These are phyloP conservation scores for Panagrolaimus sp. DNA, from an alignment of 1,140 invertebrate species.

Conservation along the genomic window DNA sequence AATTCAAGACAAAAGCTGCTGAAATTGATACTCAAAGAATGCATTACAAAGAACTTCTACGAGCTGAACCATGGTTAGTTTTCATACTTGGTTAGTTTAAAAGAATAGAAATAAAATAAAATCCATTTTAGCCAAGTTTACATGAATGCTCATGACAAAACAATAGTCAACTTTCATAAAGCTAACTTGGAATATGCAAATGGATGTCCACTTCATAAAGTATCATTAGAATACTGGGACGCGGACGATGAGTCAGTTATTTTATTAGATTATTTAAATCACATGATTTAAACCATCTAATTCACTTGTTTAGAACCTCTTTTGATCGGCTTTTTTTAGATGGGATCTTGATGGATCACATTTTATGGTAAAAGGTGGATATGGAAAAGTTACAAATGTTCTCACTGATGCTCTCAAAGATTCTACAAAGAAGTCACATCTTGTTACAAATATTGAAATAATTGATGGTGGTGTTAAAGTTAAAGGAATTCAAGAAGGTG, in stretches of 20 bases:
- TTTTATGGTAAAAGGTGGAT: background rate
- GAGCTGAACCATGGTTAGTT: background rate
- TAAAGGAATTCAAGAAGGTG: slow-evolving; percentile 60
- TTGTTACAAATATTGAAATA: background rate
- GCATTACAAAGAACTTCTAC: slow-evolving; percentile 16
- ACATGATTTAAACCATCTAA: too few species aligned
- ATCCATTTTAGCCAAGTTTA: slow-evolving; percentile 76
- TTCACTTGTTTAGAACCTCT: too few species aligned
- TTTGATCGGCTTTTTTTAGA: background rate
- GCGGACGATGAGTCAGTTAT: background rate
- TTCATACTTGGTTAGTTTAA: background rate
- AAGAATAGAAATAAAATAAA: too few species aligned
- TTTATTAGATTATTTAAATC: too few species aligned
- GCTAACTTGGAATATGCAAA: slow-evolving; percentile 70
- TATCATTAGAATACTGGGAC: slow-evolving; percentile 19
- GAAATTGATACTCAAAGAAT: slow-evolving; percentile 26
- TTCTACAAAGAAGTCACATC: background rate
- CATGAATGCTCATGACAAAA: slow-evolving; percentile 83
- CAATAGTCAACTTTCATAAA: slow-evolving; percentile 98
- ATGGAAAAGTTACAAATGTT: slow-evolving; percentile 17
- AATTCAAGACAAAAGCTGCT: background rate
- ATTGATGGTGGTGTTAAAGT: slow-evolving; percentile 39
- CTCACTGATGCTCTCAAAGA: slow-evolving; percentile 1
- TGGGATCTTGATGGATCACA: background rate
- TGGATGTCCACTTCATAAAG: slow-evolving; percentile 27